Percentiles rank a stretch among this genome's conserved stretches.
Conservation (phyloP, 2,888 invertebrate genomes). For the Temnothorax unifasciatus region DNA sequence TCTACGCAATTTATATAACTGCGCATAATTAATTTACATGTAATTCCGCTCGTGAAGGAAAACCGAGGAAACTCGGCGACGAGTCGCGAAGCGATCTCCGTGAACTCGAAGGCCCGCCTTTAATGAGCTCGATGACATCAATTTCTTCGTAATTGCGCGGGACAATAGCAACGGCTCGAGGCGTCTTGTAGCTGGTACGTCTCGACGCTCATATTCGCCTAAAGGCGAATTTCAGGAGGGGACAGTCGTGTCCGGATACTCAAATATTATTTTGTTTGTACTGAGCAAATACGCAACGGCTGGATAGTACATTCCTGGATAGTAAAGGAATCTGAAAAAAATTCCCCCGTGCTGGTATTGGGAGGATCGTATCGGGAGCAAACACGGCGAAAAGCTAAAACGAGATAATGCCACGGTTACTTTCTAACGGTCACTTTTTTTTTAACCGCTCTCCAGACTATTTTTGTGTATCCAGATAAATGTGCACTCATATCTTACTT, state of each 20-base stretch:
- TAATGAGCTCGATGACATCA: not conserved
- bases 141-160: slow-evolving; percentile 2
- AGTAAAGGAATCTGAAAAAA: not conserved
- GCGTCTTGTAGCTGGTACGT: not conserved
- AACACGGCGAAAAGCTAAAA: not conserved
- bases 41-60: too few species aligned
- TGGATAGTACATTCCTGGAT: not conserved
- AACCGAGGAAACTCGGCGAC: not conserved
- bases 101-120: not conserved
- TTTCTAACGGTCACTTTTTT: not conserved
- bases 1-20: not conserved
- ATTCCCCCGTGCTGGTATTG: not conserved
- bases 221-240: not conserved
- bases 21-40: not conserved
- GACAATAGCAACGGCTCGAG: not conserved
- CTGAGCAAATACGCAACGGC: not conserved
- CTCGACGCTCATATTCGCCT: not conserved
- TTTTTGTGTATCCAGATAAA: not conserved
- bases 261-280: slow-evolving; percentile 4
- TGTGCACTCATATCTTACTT: not conserved
- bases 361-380: not conserved
- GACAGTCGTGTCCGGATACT: not conserved
- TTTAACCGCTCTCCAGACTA: not conserved
- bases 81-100: not conserved
- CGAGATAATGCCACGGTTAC: not conserved